Base-by-base conservation (phyloP, 2,888 invertebrate genomes). In the Drosophila falleni region DNA sequence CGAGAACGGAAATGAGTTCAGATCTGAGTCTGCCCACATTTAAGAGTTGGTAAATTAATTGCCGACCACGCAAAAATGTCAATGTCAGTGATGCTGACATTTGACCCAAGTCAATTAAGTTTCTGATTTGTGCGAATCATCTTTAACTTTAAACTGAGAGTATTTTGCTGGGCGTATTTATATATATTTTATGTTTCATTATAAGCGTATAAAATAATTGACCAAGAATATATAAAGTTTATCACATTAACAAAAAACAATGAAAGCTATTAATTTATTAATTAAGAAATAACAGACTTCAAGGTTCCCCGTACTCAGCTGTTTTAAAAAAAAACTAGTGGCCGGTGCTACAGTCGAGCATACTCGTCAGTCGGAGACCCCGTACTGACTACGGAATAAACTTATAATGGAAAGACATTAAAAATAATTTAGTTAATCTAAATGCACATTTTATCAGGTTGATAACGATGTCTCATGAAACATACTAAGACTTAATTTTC, bases 1-100 rank as follows among this genome's bases (percentile, higher is more conserved):
- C 56, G 39, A n/a, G 53, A 82, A 60, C 89, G 85, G 85, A 86
- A 86, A 89, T 84, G 87, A 78, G 60, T 74, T 81, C 58, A 66
- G 67, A 35, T 47, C 49, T 50, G 33, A n/a, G 51, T 55, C 60
- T 71, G 59, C 53, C 49, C 61, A 65, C 71, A 60, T 77, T 62
- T 50, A 37, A 60, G 64, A 72, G 58, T 65, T 61, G 41, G 46
- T 59, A 50, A 33, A 35, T 64, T 80, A 81, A 89, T 87, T 87
- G 81, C 37, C 79, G 41, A 67, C 77, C 71, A 77, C 75, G 79
- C 87, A 74, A 67, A 66, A 53, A 66, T 68, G 51, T 76, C 66
- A 70, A 67, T 64, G 66, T 23, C 65, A 29, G 31, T 10, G 33
- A 19, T 75, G 83, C 16, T 77, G 83, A 77, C 86, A 44, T 77